Percentiles rank a stretch among this genome's conserved stretches.
Evolutionary conservation across 2,888 invertebrate genomes (phyloP).

Genomic region (Toxonevra muliebris): DNA sequence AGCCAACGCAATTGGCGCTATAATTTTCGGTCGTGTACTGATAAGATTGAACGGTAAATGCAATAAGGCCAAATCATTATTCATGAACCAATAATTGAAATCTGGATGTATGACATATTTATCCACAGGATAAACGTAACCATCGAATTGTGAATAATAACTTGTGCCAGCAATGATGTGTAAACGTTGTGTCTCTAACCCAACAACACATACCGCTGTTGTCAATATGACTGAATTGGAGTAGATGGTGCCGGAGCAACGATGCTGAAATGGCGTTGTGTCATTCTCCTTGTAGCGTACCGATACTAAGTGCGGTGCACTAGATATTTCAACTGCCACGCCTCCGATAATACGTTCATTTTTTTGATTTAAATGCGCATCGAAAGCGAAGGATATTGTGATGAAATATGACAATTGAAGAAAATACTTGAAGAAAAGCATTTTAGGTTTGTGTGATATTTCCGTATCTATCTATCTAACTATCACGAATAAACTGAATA

Average conservation of each 20-base stretch:
- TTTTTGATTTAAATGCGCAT: background rate
- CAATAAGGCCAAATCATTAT: constrained; percentile 65
- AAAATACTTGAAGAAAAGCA: too few species aligned
- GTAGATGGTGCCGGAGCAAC: constrained; percentile 52
- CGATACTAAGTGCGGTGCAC: constrained; percentile 50
- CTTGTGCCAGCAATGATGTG: constrained; percentile 67
- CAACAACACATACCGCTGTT: constrained; percentile 58
- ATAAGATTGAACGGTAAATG: constrained; percentile 45
- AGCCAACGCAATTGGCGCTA: constrained; percentile 23
- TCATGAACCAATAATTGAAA: constrained; percentile 59
- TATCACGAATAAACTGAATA: too few species aligned
- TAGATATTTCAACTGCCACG: constrained; percentile 40
- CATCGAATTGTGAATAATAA: constrained; percentile 57
- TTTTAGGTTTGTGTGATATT: too few species aligned
- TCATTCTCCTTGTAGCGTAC: constrained; percentile 43
- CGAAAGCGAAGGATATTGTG: background rate
- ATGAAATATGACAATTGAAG: background rate
- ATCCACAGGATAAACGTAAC: constrained; percentile 37
- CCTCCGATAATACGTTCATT: constrained; percentile 53
- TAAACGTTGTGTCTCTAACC: constrained; percentile 20
- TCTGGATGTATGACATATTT: constrained; percentile 58
- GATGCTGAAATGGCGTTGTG: constrained; percentile 27
- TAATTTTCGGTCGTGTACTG: background rate
- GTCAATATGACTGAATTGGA: constrained; percentile 57
- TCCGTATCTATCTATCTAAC: too few species aligned